phyloP scores from a whole-genome alignment of 2,888 invertebrate species.

The Carpatolechia fugitivella region DNA sequence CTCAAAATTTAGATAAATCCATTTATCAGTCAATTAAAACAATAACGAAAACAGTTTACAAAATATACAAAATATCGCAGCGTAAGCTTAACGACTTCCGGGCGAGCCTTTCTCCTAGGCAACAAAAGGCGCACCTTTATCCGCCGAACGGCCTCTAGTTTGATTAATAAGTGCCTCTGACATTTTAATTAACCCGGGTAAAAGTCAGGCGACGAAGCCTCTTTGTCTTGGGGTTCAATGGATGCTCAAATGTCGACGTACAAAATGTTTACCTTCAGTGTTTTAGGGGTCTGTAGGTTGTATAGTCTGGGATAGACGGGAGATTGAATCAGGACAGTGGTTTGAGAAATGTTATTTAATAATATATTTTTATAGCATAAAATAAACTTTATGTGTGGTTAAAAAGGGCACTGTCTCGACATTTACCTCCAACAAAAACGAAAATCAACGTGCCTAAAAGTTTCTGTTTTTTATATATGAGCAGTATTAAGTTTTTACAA shows the following conservation, averaged over 20 bases:
- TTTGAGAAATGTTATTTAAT: too few relatives aligned
- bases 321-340: too few relatives aligned
- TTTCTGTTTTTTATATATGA: too few relatives aligned
- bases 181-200: conserved; percentile 75
- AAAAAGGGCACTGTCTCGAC: too few relatives aligned
- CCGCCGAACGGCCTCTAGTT: conserved; percentile 38
- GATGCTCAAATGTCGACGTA: conserved; percentile 43
- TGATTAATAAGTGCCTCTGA: conserved; percentile 75
- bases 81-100: conserved; percentile 5
- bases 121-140: conserved; percentile 33
- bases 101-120: not conserved
- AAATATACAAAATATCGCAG: conserved; percentile 2
- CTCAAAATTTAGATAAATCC: not conserved
- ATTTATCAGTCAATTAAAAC: conserved; percentile 6
- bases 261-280: conserved; percentile 1
- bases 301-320: not conserved
- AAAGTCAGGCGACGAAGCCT: conserved; percentile 52
- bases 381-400: too few relatives aligned
- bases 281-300: not conserved
- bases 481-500: too few relatives aligned
- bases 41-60: conserved; percentile 2
- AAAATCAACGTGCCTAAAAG: too few relatives aligned
- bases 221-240: conserved; percentile 58
- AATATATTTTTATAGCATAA: too few relatives aligned
- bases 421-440: too few relatives aligned